Conservation (phyloP, 2,797 vertebrate species). For the Gambelia wislizenii region DNA sequence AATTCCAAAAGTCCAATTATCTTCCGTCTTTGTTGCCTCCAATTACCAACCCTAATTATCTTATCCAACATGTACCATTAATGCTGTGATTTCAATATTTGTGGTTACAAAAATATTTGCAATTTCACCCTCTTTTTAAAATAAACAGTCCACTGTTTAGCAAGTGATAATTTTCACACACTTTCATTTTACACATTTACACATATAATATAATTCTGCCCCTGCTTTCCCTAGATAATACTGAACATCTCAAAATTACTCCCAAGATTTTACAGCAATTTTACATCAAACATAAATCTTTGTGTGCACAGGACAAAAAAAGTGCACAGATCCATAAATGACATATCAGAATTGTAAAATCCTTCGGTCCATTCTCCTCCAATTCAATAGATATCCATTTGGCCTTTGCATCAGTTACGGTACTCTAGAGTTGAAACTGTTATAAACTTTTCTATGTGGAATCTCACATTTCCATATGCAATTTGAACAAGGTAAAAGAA, state of each 20-base stretch:
- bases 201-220: neutral
- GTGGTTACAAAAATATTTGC: neutral
- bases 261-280: neutral
- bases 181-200: too few relatives aligned
- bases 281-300: neutral
- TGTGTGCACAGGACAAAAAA: neutral
- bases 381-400: neutral
- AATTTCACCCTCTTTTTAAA: neutral
- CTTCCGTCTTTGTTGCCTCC: slow-evolving; percentile 6
- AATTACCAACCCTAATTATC: slow-evolving; percentile 14
- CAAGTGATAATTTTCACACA: neutral
- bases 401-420: neutral
- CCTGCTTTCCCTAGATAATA: neutral
- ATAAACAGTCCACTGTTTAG: neutral
- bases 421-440: neutral
- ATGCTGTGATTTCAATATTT: slow-evolving; percentile 17
- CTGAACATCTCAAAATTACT: neutral
- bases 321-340: neutral
- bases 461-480: neutral
- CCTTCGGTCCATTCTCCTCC: neutral
- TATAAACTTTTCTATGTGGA: neutral
- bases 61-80: slow-evolving; percentile 19
- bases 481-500: neutral
- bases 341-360: neutral
- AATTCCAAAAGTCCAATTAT: slow-evolving; percentile 9